Conservation (phyloP, 2,888 invertebrate species). For the Agapetus fuscipes region DNA sequence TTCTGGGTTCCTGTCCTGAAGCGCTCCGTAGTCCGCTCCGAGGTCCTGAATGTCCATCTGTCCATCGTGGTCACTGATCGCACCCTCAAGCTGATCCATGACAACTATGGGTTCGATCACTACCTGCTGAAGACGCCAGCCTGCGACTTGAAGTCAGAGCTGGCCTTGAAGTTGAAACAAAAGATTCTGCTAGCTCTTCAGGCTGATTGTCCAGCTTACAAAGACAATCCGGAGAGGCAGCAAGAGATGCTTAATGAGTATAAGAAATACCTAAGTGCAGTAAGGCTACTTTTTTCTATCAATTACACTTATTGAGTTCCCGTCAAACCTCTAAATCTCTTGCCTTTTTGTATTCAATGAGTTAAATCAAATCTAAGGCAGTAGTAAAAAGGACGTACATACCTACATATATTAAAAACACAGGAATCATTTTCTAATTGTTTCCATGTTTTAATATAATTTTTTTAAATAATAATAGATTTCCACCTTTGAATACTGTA, state of each 20-base stretch:
- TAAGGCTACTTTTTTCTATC: no score
- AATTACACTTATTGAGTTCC: no score
- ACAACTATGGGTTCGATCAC: conserved; percentile 87
- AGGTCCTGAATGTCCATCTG: conserved; percentile 79
- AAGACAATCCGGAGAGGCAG: conserved; percentile 55
- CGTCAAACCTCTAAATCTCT: no score
- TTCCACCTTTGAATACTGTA: no score
- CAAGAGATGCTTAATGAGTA: conserved; percentile 68
- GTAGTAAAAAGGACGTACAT: no score
- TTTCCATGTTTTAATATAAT: no score
- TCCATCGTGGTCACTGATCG: conserved; percentile 75
- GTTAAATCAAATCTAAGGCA: no score
- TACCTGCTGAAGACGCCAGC: conserved; percentile 91
- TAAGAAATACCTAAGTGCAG: conserved; percentile 69
- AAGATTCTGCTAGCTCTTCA: conserved; percentile 67
- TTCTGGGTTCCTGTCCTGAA: conserved; percentile 82
- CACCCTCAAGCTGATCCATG: conserved; percentile 75
- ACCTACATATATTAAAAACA: neutral
- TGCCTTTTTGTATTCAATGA: no score
- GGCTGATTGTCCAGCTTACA: conserved; percentile 56
- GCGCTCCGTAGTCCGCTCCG: conserved; percentile 77
- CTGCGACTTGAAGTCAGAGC: conserved; percentile 76
- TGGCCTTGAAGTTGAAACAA: conserved; percentile 80
- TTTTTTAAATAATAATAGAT: no score
- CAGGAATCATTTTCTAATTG: conserved; percentile 1